A percentile compares a stretch with the other conserved stretches of the same genome.
Evolutionary conservation across 2,888 invertebrate species (phyloP).

Genomic region (Melitaea athalia): DNA sequence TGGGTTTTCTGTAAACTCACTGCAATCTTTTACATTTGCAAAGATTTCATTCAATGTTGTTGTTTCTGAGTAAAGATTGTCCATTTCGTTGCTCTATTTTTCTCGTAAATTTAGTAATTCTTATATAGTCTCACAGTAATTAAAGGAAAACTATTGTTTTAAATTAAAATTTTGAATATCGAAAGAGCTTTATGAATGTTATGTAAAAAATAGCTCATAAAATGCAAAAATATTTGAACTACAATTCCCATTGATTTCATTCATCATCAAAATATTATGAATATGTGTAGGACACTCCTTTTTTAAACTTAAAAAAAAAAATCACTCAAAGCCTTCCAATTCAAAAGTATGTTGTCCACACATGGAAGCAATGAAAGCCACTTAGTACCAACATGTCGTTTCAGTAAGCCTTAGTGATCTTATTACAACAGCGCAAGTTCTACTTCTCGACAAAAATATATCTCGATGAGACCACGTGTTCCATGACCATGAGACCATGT

Average conservation of each 20-base stretch:
- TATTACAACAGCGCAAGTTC: no score
- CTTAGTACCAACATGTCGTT: slow-evolving; percentile 1
- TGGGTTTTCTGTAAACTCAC: background rate
- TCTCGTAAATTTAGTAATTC: background rate
- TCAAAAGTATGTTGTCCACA: slow-evolving; percentile 1
- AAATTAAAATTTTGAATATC: background rate
- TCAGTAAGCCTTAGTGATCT: no score
- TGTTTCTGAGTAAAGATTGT: background rate
- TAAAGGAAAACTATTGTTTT: background rate
- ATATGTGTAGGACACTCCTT: background rate
- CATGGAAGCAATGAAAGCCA: background rate
- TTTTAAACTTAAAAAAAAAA: background rate
- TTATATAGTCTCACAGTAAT: background rate
- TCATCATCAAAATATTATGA: background rate
- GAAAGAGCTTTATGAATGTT: background rate
- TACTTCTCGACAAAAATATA: no score
- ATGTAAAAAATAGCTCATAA: background rate
- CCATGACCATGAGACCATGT: no score
- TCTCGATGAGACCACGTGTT: no score
- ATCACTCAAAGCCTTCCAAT: slow-evolving; percentile 1
- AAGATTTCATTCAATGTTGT: background rate
- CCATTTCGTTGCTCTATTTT: background rate
- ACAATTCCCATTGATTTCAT: background rate
- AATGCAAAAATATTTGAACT: background rate
- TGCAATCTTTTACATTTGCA: background rate